A percentile compares a stretch with the other conserved stretches of the same genome.
These are phyloP conservation scores for Erpobdella octoculata DNA, from an alignment of 2,888 invertebrate species.

Conservation along the genomic window DNA sequence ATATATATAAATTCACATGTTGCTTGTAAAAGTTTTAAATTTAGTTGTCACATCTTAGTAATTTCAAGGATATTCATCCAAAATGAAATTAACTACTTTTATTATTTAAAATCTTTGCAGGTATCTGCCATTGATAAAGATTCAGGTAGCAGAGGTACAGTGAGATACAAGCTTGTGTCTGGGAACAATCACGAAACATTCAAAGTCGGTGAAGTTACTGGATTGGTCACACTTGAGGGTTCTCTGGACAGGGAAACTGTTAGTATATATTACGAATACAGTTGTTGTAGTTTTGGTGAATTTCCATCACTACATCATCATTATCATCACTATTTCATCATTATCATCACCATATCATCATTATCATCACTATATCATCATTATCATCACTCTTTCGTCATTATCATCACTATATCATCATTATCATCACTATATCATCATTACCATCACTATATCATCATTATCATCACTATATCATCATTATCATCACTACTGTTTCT, in stretches of 20 bases:
- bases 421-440: neutral
- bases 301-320: too few species aligned
- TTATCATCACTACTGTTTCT: neutral
- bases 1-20: too few species aligned
- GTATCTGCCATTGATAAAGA: constrained; percentile 2
- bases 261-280: too few species aligned
- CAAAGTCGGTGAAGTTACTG: neutral
- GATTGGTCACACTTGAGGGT: neutral
- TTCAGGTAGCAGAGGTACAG: neutral
- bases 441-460: neutral
- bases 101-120: neutral
- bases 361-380: neutral
- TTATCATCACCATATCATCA: neutral
- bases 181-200: neutral
- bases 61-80: too few species aligned
- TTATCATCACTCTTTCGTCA: neutral
- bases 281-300: too few species aligned
- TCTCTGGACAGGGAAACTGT: neutral
- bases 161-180: neutral
- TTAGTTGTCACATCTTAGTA: too few species aligned
- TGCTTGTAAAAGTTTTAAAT: too few species aligned
- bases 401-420: neutral
- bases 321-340: too few species aligned
- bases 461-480: neutral
- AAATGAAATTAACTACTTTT: too few species aligned